phyloP scores from a whole-genome alignment of 2,113 vertebrate species.

The Hirundichthys speculiger region DNA sequence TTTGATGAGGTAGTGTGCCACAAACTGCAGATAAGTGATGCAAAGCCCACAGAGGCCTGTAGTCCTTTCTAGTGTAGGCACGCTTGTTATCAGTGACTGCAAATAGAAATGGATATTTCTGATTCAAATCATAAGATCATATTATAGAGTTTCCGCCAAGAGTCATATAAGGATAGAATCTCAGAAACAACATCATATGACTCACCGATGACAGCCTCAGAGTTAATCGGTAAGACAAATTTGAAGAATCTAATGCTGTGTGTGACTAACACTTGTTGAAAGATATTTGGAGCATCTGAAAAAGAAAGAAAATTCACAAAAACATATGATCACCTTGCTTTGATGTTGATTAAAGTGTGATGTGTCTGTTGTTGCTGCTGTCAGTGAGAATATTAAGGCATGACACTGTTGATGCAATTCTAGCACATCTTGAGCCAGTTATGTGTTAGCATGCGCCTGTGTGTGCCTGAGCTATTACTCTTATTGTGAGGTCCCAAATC shows the following conservation, averaged over 20 bases:
- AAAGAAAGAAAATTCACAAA: constrained; percentile 13
- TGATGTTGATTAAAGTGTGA: constrained; percentile 21
- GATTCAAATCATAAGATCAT: too few species aligned
- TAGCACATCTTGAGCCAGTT: constrained; percentile 32
- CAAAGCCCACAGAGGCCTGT: too few species aligned
- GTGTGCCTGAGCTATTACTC: not conserved
- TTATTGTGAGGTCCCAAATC: not conserved
- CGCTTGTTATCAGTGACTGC: too few species aligned
- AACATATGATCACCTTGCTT: constrained; percentile 21
- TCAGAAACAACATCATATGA: too few species aligned
- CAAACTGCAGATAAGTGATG: too few species aligned
- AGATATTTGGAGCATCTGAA: constrained; percentile 4
- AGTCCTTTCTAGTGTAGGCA: too few species aligned
- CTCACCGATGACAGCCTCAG: not conserved
- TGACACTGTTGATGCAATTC: constrained; percentile 43
- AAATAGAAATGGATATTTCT: too few species aligned
- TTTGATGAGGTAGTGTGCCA: too few species aligned
- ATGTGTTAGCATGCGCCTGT: constrained; percentile 5
- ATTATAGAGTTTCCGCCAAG: too few species aligned
- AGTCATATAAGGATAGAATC: too few species aligned
- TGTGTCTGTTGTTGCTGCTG: not conserved
- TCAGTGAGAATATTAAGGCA: constrained; percentile 27
- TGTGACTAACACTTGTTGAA: constrained; percentile 21
- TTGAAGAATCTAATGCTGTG: not conserved
- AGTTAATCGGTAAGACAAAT: not conserved